Conservation (phyloP, 2,888 invertebrate genomes). For the Anthrax anthrax region DNA sequence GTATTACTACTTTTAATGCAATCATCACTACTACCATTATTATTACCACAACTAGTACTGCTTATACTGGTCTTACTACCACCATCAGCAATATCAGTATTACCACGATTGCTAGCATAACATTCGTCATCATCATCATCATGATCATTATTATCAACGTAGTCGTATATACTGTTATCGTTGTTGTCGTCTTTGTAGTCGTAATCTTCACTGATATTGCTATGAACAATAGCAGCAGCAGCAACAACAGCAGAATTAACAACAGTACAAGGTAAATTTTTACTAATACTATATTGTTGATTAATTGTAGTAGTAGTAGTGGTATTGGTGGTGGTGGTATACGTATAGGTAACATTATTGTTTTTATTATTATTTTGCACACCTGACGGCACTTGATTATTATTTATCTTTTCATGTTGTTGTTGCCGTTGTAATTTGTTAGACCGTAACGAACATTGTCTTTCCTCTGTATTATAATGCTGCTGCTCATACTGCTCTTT, state of each 20-base stretch:
- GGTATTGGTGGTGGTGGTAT: background rate
- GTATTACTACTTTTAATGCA: background rate
- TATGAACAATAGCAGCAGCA: too few species aligned
- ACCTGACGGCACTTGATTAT: background rate
- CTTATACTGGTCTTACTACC: too few species aligned
- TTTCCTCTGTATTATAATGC: constrained; percentile 4
- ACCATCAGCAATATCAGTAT: too few species aligned
- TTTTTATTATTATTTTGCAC: too few species aligned
- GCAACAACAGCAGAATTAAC: too few species aligned
- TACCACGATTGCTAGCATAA: too few species aligned
- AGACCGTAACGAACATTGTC: constrained; percentile 7
- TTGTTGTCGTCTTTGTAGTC: too few species aligned
- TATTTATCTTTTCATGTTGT: background rate
- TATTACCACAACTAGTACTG: background rate
- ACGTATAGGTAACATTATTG: constrained; percentile 2
- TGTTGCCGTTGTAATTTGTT: background rate
- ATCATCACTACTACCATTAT: constrained; percentile 4
- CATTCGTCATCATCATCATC: background rate
- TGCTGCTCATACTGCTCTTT: constrained; percentile 11
- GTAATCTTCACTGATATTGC: too few species aligned
- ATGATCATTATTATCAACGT: background rate
- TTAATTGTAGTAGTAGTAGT: background rate
- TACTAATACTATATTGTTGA: too few species aligned
- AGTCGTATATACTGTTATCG: too few species aligned
- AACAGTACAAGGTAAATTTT: too few species aligned